Base-by-base conservation (phyloP, 2,113 vertebrate species). In the Amblyornis subalaris region DNA sequence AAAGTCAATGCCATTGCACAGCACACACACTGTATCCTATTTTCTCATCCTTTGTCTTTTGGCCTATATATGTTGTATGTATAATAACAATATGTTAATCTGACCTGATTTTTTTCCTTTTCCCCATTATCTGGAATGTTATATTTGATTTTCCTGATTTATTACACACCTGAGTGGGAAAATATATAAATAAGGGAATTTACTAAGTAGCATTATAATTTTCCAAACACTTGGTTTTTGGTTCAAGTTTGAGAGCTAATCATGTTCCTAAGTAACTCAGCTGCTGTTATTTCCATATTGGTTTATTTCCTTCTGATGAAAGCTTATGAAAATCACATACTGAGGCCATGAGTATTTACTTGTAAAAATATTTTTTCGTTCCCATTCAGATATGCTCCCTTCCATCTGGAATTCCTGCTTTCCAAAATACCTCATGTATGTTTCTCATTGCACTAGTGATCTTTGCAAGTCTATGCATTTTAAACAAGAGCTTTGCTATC, bases 231-330 rank as follows among this genome's bases (percentile, higher is more conserved):
- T 4, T 31, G 36, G 8, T 31, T 55, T 67, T 87, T 76, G 44
- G 22, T 9, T 9, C 21, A 80, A 44, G 29, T 76, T 60, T 79
- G 82, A 88, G 62, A 85, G 38, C 13, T 79, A 83, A 87, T 79
- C 31, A 31, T 26, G 23, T 57, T 75, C 66, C 48, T 91, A 76
- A 79, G 42, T 57, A n/a, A 79, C 74, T 92, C 71, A 85, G 35
- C 50, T 90, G 58, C 62, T 85, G 24, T 71, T 25, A 74, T 93
- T 85, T 94, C 47, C 47, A 24, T 79, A 55, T 25, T 83, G 40
- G n/a, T 89, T 92, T 77, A 44, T 54, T 79, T 94, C 12, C 19
- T 93, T 74, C 51, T 85, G 38, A 80, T 62, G 33, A 73, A 85
- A 81, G 29, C 7, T 88, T 29, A 44, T 83, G 65, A 73, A 80